These are phyloP conservation scores for Crax fasciolata DNA, from an alignment of 2,797 vertebrate genomes.

Conservation along the genomic window DNA sequence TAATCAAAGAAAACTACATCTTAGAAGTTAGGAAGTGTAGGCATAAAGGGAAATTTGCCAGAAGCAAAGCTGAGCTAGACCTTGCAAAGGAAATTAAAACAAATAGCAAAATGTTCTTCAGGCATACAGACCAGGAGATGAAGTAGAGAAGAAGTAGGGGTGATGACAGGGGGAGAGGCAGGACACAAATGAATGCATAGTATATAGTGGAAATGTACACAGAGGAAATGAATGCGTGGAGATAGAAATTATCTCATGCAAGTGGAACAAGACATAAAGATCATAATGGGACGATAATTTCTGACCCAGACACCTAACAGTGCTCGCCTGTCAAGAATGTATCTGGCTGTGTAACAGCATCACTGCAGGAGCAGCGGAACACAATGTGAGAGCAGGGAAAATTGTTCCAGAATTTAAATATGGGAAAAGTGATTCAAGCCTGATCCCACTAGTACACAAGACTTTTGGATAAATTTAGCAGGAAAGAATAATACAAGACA, in stretches of 20 bases:
- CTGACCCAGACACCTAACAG: not conserved
- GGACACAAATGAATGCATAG: constrained; percentile 9
- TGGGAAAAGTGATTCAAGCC: not conserved
- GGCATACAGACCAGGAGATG: not conserved
- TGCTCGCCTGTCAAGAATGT: not conserved
- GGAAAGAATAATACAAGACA: not conserved
- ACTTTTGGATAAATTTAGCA: not conserved
- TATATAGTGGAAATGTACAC: constrained; percentile 32
- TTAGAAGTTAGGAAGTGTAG: constrained; percentile 51
- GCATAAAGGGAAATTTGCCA: constrained; percentile 51
- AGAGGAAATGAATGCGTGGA: constrained; percentile 32
- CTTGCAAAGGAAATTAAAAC: constrained; percentile 58
- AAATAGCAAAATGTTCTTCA: constrained; percentile 55
- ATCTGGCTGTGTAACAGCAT: not conserved
- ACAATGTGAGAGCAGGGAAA: not conserved
- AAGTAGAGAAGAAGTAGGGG: not conserved
- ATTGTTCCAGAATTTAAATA: not conserved
- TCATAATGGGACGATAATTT: not conserved
- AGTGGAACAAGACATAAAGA: constrained; percentile 1
- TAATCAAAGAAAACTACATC: constrained; percentile 32
- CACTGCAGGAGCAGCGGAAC: not conserved
- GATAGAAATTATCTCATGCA: constrained; percentile 34
- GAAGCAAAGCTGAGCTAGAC: constrained; percentile 7
- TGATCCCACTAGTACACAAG: constrained; percentile 3
- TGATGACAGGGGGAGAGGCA: constrained; percentile 38